Percentiles rank a stretch among this genome's conserved stretches.
phyloP scores from a whole-genome alignment of 2,888 invertebrate species.

The Balanococcus diminutus region DNA sequence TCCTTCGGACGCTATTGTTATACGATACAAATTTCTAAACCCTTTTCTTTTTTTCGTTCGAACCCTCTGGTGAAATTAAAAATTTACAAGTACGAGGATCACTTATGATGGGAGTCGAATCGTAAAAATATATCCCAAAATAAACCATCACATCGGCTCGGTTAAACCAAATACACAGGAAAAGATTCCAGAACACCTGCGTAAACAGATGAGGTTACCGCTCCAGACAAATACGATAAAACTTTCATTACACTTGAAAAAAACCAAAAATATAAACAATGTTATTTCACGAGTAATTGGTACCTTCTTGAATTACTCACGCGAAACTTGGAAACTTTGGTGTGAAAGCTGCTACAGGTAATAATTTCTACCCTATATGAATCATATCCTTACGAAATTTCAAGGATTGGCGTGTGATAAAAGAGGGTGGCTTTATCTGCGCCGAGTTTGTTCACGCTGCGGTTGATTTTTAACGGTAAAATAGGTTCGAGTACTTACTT shows the following conservation, averaged over 20 bases:
- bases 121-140: neutral
- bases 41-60: neutral
- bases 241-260: conserved; percentile 1
- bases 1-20: neutral
- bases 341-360: neutral
- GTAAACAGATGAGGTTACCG: conserved; percentile 32
- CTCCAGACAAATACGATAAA: conserved; percentile 20
- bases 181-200: conserved; percentile 33
- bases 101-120: neutral
- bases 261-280: neutral
- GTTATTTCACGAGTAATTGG: neutral
- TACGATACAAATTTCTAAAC: conserved; percentile 6
- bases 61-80: neutral
- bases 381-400: neutral
- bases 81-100: neutral
- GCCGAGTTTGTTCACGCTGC: neutral
- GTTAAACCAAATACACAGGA: neutral
- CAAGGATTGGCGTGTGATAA: neutral
- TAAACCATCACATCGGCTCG: neutral
- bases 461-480: neutral
- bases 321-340: neutral
- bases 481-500: neutral
- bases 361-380: conserved; percentile 16
- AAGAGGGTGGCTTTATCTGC: neutral
- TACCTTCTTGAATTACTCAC: neutral